phyloP scores from a whole-genome alignment of 1,140 invertebrate genomes.

The Himalopsyche phryganea region DNA sequence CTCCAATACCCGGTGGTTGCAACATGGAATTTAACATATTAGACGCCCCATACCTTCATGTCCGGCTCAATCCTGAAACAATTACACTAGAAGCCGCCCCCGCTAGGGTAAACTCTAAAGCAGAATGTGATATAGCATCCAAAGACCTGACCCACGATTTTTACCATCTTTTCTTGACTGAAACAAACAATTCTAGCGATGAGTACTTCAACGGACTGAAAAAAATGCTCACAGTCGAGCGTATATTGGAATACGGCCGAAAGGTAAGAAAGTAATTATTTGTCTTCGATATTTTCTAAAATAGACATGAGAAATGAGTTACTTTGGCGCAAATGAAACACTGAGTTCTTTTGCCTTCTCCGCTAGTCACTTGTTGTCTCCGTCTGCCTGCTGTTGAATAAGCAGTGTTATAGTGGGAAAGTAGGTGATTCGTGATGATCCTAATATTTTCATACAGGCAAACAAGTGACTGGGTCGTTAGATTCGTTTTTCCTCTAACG shows the following conservation, averaged over 20 bases:
- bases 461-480: too few relatives aligned
- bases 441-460: too few relatives aligned
- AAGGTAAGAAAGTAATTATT: slow-evolving; percentile 49
- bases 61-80: slow-evolving; percentile 50
- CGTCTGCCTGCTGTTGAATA: too few relatives aligned
- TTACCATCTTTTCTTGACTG: slow-evolving; percentile 62
- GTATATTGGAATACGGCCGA: slow-evolving; percentile 54
- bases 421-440: too few relatives aligned
- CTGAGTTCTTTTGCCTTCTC: too few relatives aligned
- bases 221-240: slow-evolving; percentile 60
- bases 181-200: slow-evolving; percentile 53
- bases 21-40: slow-evolving; percentile 66
- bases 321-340: too few relatives aligned
- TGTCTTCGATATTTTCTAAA: slow-evolving; percentile 8
- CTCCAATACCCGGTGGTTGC: slow-evolving; percentile 74
- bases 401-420: too few relatives aligned
- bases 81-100: slow-evolving; percentile 60
- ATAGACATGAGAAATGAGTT: too few relatives aligned
- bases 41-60: slow-evolving; percentile 62
- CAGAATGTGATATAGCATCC: slow-evolving; percentile 39
- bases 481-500: too few relatives aligned
- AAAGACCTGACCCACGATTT: slow-evolving; percentile 51
- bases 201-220: slow-evolving; percentile 61
- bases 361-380: too few relatives aligned
- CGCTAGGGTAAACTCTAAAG: slow-evolving; percentile 44